A percentile compares a stretch with the other conserved stretches of the same genome.
These are phyloP conservation scores for Hylomyscus alleni DNA, from an alignment of 2,797 vertebrate species.

Conservation along the genomic window DNA sequence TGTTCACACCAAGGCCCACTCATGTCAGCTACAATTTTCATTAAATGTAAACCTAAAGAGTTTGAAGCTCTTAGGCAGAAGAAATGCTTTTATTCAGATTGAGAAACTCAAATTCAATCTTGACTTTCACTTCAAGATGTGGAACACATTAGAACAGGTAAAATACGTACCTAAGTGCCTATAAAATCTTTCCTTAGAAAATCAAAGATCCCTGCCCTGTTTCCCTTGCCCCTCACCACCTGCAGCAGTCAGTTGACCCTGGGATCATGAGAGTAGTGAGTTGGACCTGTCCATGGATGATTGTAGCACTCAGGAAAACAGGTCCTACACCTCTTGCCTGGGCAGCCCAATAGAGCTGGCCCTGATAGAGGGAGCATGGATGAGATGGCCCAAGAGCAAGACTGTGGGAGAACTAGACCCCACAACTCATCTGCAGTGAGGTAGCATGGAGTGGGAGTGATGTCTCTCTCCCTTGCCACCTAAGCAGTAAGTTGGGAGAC, in stretches of 20 bases:
- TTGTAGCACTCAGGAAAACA: neutral
- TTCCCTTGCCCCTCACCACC: neutral
- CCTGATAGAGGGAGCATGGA: neutral
- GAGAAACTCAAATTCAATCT: slow-evolving; percentile 15
- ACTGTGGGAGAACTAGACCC: too few relatives aligned
- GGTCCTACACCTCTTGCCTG: neutral
- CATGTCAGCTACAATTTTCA: neutral
- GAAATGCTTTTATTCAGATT: neutral
- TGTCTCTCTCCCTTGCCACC: too few relatives aligned
- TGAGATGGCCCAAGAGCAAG: too few relatives aligned
- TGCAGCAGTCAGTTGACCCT: neutral
- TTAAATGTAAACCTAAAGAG: neutral
- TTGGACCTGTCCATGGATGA: neutral
- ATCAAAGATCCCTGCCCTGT: neutral
- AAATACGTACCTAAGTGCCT: neutral
- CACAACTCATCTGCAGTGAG: too few relatives aligned
- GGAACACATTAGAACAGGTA: neutral
- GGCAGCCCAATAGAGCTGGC: neutral
- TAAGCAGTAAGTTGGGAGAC: too few relatives aligned
- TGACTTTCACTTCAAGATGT: neutral
- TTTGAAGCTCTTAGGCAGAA: neutral
- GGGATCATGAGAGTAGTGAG: neutral
- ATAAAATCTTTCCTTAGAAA: neutral
- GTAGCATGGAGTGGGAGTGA: too few relatives aligned
- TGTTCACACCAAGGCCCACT: neutral